phyloP scores from a whole-genome alignment of 2,113 vertebrate genomes.

The Aix galericulata region DNA sequence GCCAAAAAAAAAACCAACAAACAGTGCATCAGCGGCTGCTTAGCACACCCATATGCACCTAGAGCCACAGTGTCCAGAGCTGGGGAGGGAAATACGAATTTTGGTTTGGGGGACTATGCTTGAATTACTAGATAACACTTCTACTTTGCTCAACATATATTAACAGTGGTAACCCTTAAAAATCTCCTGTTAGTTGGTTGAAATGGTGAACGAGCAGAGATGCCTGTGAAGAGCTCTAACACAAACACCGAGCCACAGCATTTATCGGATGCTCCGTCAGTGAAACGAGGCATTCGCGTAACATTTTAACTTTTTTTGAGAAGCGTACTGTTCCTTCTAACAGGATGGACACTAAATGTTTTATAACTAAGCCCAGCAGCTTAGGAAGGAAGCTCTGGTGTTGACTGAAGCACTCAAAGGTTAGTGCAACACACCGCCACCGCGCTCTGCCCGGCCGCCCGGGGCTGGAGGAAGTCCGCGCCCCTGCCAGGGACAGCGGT shows the following conservation, averaged over 20 bases:
- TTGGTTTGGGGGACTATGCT: not conserved
- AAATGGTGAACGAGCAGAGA: not conserved
- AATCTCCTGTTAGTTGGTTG: not conserved
- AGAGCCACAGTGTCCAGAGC: not conserved
- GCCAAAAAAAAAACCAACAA: not conserved
- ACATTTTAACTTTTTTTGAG: not conserved
- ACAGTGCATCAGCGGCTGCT: not conserved
- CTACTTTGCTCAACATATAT: not conserved
- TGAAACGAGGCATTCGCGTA: not conserved
- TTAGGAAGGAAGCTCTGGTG: not conserved
- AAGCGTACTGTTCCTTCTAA: not conserved
- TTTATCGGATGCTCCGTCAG: accelerated
- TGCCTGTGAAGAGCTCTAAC: not conserved
- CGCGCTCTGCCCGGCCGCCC: accelerated
- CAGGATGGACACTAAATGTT: accelerated
- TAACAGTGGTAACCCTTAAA: not conserved
- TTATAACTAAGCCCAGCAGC: not conserved
- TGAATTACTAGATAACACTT: not conserved
- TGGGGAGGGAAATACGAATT: not conserved
- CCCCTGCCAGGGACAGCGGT: not conserved
- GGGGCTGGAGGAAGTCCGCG: constrained; percentile 31
- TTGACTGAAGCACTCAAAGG: not conserved
- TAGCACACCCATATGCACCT: not conserved
- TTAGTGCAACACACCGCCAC: not conserved
- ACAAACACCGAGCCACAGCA: not conserved